Evolutionary conservation across 1,140 invertebrate genomes (phyloP).

Genomic region (Diorhabda sublineata): DNA sequence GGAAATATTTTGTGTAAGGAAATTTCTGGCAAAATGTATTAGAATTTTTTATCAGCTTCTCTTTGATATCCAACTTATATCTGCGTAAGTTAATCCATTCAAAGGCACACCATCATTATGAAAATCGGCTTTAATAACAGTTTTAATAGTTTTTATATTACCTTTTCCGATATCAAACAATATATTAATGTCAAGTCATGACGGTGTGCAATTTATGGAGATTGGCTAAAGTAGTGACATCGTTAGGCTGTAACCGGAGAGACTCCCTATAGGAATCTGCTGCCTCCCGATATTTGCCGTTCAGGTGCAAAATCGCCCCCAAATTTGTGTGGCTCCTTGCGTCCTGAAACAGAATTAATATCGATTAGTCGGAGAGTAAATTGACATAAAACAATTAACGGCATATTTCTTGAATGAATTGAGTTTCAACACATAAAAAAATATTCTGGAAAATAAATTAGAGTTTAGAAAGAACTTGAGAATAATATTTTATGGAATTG

Average conservation of each 20-base stretch:
- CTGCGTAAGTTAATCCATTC: slow-evolving; percentile 2
- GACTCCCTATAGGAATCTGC: slow-evolving; percentile 78
- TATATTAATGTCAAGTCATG: slow-evolving; percentile 49
- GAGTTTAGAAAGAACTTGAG: too few species aligned
- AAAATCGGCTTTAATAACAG: slow-evolving; percentile 8
- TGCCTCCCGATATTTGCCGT: slow-evolving; percentile 83
- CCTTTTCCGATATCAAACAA: background rate
- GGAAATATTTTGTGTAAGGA: too few species aligned
- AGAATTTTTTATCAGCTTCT: background rate
- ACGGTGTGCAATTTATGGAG: slow-evolving; percentile 71
- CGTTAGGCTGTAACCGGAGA: slow-evolving; percentile 75
- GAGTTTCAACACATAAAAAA: too few species aligned
- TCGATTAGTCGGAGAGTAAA: background rate
- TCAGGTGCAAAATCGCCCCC: slow-evolving; percentile 88
- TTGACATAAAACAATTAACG: background rate
- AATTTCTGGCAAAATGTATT: too few species aligned
- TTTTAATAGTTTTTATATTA: background rate
- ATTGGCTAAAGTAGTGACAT: slow-evolving; percentile 82
- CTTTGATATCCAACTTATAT: background rate
- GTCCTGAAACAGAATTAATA: slow-evolving; percentile 58
- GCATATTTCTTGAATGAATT: too few species aligned
- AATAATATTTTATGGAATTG: too few species aligned
- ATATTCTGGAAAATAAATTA: too few species aligned
- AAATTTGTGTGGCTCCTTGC: slow-evolving; percentile 87
- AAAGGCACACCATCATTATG: slow-evolving; percentile 14